Evolutionary conservation across 2,888 invertebrate species (phyloP), one percentile per base, ranked within the genome.

Genomic region (Vannuccia rotundouncinata): DNA sequence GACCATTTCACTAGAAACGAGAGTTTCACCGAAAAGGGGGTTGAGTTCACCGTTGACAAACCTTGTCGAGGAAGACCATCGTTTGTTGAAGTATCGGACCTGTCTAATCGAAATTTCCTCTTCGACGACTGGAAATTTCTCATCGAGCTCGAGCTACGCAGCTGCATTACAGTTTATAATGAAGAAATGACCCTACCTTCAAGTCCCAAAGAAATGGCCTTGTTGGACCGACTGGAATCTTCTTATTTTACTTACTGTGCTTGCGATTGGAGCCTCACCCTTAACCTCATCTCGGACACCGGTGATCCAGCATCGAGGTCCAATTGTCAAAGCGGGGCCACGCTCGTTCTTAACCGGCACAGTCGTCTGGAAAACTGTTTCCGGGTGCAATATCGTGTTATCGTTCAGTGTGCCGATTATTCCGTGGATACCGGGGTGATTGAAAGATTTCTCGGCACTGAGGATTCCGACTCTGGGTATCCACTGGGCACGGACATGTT

Each of bases 1-100:
- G 93, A 93, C 84, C 93, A 93, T 88, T 93, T 93, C 88, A 92
- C 92, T 82, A 91, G 92, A 84, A 93, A 93, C 88, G 93, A 93
- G 87, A 91, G 91, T 28, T 93, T 92, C 89, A 91, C 92, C 79
- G 93, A 93, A 81, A 92, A 92, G 86, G 91, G 92, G 85, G 92
- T 92, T 83, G 90, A 88, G 81, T 89, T 89, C 84, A 87, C 87
- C 0, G 82, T 83, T 66, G 87, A 86, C 31, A 83, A 83, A 0
- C 83, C 85, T 78, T 84, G 84, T 17, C 85, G 85, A 45, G 88
- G 87, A 1, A 82, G 87, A 59, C 84, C 85, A 81, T 85, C 85
- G 0, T 87, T 88, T 80, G 84, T 87, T 10, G 85, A 85, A 25
- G 83, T 87, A 0, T 84, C 84, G 10, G 87, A 88, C 79, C 81